phyloP scores from a whole-genome alignment of 1,140 invertebrate species.

The Eulimnadia texana region DNA sequence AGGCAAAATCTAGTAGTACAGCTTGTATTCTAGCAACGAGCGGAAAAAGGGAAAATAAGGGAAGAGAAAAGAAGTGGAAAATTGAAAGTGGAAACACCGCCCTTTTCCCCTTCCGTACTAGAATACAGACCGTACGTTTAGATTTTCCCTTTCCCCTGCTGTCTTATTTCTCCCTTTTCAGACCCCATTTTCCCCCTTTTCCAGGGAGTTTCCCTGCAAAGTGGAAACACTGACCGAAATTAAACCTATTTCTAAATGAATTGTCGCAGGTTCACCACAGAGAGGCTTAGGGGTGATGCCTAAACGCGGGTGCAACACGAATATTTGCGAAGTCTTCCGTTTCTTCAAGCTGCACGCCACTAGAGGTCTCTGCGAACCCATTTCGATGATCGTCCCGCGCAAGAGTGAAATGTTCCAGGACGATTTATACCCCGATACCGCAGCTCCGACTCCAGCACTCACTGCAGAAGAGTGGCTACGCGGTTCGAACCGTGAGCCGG shows the following conservation, averaged over 20 bases:
- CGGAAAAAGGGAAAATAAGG: too few species aligned
- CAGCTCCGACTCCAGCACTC: slow-evolving; percentile 61
- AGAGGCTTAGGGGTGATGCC: slow-evolving; percentile 82
- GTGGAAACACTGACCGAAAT: neutral
- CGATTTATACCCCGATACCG: slow-evolving; percentile 86
- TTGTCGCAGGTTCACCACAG: slow-evolving; percentile 35
- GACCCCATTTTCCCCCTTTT: too few species aligned
- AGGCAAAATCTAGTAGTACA: too few species aligned
- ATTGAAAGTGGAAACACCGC: too few species aligned
- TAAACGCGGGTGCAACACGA: slow-evolving; percentile 73
- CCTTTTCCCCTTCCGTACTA: too few species aligned
- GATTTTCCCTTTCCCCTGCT: too few species aligned
- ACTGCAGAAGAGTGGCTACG: slow-evolving; percentile 76
- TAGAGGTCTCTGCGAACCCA: slow-evolving; percentile 70
- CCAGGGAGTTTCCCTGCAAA: too few species aligned
- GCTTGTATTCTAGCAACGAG: too few species aligned
- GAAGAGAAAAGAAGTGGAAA: too few species aligned
- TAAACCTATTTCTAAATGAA: neutral
- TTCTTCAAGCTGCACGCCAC: slow-evolving; percentile 87
- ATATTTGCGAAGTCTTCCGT: slow-evolving; percentile 68
- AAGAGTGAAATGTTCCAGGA: slow-evolving; percentile 70
- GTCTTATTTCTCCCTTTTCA: too few species aligned
- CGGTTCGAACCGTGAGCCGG: slow-evolving; percentile 62
- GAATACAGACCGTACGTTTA: too few species aligned
- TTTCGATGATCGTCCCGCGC: slow-evolving; percentile 86